Evolutionary conservation across 2,113 vertebrate species (phyloP).

Genomic region (Psittacara wagleri): DNA sequence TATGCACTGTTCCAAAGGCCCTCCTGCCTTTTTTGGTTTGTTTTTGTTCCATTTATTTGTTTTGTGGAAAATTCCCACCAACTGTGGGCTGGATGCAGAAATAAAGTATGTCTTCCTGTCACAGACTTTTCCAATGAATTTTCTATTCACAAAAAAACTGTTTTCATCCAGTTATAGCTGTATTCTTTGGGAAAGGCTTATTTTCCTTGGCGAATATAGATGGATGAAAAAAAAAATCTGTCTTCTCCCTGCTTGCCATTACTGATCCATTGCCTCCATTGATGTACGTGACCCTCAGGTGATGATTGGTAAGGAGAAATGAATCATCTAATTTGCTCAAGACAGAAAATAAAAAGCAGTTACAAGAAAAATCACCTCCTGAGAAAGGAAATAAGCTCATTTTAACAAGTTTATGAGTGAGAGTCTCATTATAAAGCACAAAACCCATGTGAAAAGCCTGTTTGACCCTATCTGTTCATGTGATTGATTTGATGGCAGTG

Average conservation of each 20-base stretch:
- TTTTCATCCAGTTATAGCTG: not conserved
- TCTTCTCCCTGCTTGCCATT: not conserved
- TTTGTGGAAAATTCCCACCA: slow-evolving; percentile 40
- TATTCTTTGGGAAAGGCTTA: not conserved
- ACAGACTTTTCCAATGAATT: slow-evolving; percentile 55
- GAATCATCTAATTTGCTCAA: not conserved
- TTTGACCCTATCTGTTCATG: not conserved
- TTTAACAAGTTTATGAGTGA: not conserved
- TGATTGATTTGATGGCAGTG: not conserved
- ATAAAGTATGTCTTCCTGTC: not conserved
- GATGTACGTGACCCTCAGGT: not conserved
- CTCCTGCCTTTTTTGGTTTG: slow-evolving; percentile 31
- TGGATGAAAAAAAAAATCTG: not conserved
- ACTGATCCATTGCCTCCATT: not conserved
- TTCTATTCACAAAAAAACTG: slow-evolving; percentile 10
- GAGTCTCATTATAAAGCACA: not conserved
- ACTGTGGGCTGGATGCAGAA: slow-evolving; percentile 12
- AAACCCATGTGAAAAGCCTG: not conserved
- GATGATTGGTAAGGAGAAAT: not conserved
- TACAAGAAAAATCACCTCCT: slow-evolving; percentile 8
- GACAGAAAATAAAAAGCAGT: not conserved
- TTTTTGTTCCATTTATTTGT: slow-evolving; percentile 23
- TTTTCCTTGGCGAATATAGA: slow-evolving; percentile 1
- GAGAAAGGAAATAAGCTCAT: not conserved
- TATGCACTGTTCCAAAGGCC: slow-evolving; percentile 3